Evolutionary conservation across 2,888 invertebrate species (phyloP), one percentile per base, ranked within the genome.

Genomic region (Acleris cristana): DNA sequence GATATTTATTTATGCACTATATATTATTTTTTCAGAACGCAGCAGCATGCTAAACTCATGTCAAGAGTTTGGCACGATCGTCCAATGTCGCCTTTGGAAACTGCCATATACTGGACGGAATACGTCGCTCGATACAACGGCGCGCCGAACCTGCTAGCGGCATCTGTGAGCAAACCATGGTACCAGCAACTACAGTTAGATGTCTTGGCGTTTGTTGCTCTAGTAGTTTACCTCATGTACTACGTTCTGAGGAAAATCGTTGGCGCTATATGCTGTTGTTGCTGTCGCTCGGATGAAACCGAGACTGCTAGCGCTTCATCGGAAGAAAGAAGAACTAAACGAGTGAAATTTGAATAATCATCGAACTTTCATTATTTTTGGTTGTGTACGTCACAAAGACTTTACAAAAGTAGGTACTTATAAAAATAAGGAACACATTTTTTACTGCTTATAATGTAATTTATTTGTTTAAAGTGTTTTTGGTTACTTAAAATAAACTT

Each of bases 21-120:
- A 30, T 26, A 60, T 51, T 62, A 51, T 64, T 69, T 69, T 86
- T 84, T 48, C 87, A 90, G 92, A 51, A 79, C 79, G 76, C 89
- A 89, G 75, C 80, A 87, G 14, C 85, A 86, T 19, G 93, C 94
- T 1, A 82, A 83, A 65, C 74, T 84, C 30, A 80, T 94, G 1
- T 93, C 94, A 0, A 82, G 87, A 66, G 76, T 93, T 23, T 94
- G 94, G 87, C 93, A 93, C 67, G 91, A 93, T 71, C 92, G 94
- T 0, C 87, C 93, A 45, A 87, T 89, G 74, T 86, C 93, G 5
- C 92, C 94, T 1, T 71, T 94, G 57, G 92, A 94, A 67, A 91
- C 87, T 30, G 94, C 94, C 65, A 85, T 94, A 76, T 94, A 94
- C 83, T 94, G 94, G 91, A 91, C 93, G 16, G 94, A 95, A 73